These are phyloP conservation scores for Scaeva pyrastri DNA, from an alignment of 2,888 invertebrate species.

Conservation along the genomic window DNA sequence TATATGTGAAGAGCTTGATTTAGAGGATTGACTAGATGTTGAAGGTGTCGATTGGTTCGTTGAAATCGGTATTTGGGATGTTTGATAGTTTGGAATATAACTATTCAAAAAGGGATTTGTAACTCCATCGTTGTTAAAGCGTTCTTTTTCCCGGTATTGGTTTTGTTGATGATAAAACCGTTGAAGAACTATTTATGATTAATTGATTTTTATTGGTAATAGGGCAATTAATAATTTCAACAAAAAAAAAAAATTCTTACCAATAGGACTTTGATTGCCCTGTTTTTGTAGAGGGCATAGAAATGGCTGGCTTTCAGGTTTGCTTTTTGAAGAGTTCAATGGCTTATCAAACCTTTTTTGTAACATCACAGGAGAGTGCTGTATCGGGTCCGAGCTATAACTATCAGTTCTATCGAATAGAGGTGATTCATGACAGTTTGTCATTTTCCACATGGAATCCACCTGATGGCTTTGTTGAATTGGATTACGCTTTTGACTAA, in stretches of 20 bases:
- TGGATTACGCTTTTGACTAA: slow-evolving; percentile 82
- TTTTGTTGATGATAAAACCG: slow-evolving; percentile 92
- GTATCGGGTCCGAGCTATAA: slow-evolving; percentile 46
- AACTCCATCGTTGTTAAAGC: slow-evolving; percentile 74
- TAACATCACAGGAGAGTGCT: slow-evolving; percentile 64
- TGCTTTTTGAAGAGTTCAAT: slow-evolving; percentile 77
- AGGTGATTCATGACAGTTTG: slow-evolving; percentile 42
- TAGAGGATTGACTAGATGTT: slow-evolving; percentile 82
- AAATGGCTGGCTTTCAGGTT: slow-evolving; percentile 76
- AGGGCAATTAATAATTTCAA: not conserved
- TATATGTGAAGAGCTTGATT: slow-evolving; percentile 69
- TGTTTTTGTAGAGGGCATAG: slow-evolving; percentile 81
- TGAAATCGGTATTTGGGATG: slow-evolving; percentile 77
- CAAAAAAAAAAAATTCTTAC: slow-evolving; percentile 75
- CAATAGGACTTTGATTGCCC: slow-evolving; percentile 91
- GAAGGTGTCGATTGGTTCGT: slow-evolving; percentile 79
- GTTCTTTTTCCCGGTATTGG: slow-evolving; percentile 86
- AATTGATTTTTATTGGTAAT: not conserved
- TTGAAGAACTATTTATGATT: slow-evolving; percentile 87
- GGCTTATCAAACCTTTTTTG: slow-evolving; percentile 69
- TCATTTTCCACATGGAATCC: slow-evolving; percentile 77
- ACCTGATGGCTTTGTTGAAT: slow-evolving; percentile 77
- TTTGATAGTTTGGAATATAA: slow-evolving; percentile 78
- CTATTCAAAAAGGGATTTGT: slow-evolving; percentile 83
- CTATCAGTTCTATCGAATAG: slow-evolving; percentile 31